Evolutionary conservation across 2,888 invertebrate species (phyloP).

Genomic region (Andrena praecox): DNA sequence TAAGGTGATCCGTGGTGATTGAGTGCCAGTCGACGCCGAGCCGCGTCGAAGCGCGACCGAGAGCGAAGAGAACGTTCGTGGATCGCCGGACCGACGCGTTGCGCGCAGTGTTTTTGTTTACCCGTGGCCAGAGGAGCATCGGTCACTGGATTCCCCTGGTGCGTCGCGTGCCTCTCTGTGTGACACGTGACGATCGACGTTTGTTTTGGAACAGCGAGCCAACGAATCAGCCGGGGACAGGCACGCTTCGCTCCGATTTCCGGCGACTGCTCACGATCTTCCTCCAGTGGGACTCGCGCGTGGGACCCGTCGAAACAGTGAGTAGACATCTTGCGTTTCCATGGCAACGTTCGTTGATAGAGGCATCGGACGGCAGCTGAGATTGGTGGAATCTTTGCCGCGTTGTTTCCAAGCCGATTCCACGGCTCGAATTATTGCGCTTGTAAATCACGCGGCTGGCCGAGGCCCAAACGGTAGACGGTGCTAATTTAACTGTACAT

Average conservation of each 20-base stretch:
- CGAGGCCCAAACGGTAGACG: slow-evolving; percentile 58
- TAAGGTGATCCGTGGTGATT: slow-evolving; percentile 37
- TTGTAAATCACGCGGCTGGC: slow-evolving; percentile 67
- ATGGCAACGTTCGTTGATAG: neutral
- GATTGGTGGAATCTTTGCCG: slow-evolving; percentile 16
- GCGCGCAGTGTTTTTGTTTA: slow-evolving; percentile 48
- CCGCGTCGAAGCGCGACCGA: neutral
- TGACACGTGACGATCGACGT: slow-evolving; percentile 63
- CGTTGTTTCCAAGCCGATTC: slow-evolving; percentile 6
- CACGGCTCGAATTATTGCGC: slow-evolving; percentile 44
- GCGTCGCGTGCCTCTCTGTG: slow-evolving; percentile 46
- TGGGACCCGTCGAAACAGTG: slow-evolving; percentile 33
- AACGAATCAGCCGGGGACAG: neutral
- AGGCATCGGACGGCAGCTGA: neutral
- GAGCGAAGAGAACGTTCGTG: slow-evolving; percentile 10
- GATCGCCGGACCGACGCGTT: slow-evolving; percentile 8
- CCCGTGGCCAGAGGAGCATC: slow-evolving; percentile 25
- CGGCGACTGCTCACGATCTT: neutral
- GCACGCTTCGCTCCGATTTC: neutral
- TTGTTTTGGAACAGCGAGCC: slow-evolving; percentile 34
- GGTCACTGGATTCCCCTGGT: slow-evolving; percentile 35
- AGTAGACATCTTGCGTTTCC: slow-evolving; percentile 17
- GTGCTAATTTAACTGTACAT: slow-evolving; percentile 61
- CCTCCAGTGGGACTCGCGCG: neutral
- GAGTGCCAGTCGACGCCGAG: slow-evolving; percentile 19